A percentile compares a stretch with the other conserved stretches of the same genome.
Conservation (phyloP, 2,113 vertebrate species). For the Microcebus griseorufus region DNA sequence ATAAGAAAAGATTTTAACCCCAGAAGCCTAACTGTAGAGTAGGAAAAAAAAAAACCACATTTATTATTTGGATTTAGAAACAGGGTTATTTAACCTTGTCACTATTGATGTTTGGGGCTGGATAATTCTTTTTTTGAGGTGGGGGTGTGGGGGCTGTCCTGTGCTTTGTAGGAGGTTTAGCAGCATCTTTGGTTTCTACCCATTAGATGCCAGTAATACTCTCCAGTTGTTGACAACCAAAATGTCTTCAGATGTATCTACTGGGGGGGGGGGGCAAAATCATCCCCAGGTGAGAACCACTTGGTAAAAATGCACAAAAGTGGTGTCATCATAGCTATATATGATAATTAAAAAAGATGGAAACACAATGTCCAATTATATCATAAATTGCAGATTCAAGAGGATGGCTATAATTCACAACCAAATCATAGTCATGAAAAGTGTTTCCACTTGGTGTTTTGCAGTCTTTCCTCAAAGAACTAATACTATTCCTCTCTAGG, state of each 20-base stretch:
- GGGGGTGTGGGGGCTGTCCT: not conserved
- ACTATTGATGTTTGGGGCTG: not conserved
- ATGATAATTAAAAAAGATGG: not conserved
- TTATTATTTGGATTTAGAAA: conserved; percentile 19
- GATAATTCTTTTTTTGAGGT: not conserved
- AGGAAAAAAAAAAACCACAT: not conserved
- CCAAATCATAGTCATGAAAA: not conserved
- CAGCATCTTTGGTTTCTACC: not conserved
- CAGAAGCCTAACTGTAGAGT: not conserved
- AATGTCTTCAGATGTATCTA: not conserved
- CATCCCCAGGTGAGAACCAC: not conserved
- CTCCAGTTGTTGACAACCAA: not conserved
- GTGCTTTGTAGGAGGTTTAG: not conserved
- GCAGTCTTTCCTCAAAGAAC: not conserved
- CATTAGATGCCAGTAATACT: not conserved
- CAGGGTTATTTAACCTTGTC: not conserved
- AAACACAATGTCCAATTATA: not conserved
- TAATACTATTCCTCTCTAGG: not conserved
- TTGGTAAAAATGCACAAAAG: not conserved
- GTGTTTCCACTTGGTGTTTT: not conserved
- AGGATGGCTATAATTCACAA: conserved; percentile 8
- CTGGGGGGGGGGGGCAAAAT: not conserved
- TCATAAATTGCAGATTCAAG: not conserved
- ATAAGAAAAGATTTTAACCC: not conserved
- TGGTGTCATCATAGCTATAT: not conserved